Conservation (phyloP, 2,888 invertebrate genomes). For the Dione juno region DNA sequence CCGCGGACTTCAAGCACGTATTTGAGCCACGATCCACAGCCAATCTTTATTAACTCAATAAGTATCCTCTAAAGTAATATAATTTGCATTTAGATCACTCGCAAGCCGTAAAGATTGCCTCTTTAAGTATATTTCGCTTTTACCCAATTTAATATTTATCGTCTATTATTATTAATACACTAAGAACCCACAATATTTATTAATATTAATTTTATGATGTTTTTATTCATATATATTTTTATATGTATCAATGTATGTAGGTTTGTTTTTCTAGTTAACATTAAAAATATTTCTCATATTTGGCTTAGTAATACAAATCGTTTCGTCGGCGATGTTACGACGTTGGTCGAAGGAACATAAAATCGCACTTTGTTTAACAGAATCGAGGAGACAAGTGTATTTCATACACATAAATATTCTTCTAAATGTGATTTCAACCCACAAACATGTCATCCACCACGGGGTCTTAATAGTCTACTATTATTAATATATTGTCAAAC, state of each 20-base stretch:
- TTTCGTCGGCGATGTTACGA: neutral
- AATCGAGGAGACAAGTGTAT: neutral
- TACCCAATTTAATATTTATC: constrained; percentile 34
- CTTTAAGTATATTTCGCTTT: constrained; percentile 35
- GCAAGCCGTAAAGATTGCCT: constrained; percentile 40
- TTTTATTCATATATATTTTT: too few species aligned
- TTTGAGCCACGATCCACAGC: constrained; percentile 31
- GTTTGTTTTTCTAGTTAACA: too few species aligned
- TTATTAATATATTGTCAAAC: neutral
- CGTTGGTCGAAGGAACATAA: neutral
- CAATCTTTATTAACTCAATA: constrained; percentile 43
- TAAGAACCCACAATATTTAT: neutral
- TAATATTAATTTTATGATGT: neutral
- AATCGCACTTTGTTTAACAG: too few species aligned
- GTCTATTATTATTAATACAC: constrained; percentile 5
- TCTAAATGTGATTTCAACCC: neutral
- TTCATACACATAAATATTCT: neutral
- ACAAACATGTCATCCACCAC: neutral
- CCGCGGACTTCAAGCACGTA: constrained; percentile 29
- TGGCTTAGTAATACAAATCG: too few species aligned
- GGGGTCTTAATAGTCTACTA: neutral
- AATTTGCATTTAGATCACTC: constrained; percentile 45
- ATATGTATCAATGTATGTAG: too few species aligned
- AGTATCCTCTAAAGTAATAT: constrained; percentile 41
- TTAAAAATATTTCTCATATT: too few species aligned